phyloP scores from a whole-genome alignment of 2,888 invertebrate species.

The Taphrorychus bicolor region DNA sequence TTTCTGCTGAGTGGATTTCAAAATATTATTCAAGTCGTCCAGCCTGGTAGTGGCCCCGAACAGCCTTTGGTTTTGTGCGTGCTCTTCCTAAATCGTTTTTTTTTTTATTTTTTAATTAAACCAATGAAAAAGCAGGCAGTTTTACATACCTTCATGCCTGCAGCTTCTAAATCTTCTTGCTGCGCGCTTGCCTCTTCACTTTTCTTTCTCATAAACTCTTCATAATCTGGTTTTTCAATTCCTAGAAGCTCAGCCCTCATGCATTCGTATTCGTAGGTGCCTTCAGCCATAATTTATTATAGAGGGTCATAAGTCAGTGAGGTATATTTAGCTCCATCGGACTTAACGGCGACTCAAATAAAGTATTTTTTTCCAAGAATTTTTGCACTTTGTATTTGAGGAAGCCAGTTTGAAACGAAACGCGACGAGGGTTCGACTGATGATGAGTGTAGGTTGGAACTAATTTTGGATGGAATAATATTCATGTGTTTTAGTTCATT shows the following conservation, averaged over 20 bases:
- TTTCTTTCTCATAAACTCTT: conserved; percentile 69
- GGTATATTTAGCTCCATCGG: too few relatives aligned
- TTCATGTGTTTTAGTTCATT: too few relatives aligned
- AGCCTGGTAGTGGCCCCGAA: conserved; percentile 74
- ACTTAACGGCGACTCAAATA: too few relatives aligned
- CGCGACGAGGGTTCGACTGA: too few relatives aligned
- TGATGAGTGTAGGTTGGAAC: too few relatives aligned
- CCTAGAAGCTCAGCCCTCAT: conserved; percentile 81
- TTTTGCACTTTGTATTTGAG: too few relatives aligned
- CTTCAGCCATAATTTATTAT: conserved; percentile 18
- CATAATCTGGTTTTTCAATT: conserved; percentile 70
- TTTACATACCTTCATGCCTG: conserved; percentile 14
- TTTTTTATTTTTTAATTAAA: background rate
- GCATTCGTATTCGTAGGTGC: conserved; percentile 77
- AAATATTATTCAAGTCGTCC: conserved; percentile 79
- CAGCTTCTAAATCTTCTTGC: conserved; percentile 61
- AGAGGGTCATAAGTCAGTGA: too few relatives aligned
- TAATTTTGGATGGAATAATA: too few relatives aligned
- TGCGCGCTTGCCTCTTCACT: conserved; percentile 60
- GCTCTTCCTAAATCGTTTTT: conserved; percentile 66
- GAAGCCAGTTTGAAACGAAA: too few relatives aligned
- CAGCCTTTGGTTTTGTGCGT: conserved; percentile 69
- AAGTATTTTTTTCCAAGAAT: too few relatives aligned
- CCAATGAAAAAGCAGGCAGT: background rate
- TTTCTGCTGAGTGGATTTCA: conserved; percentile 84